Evolutionary conservation across 2,113 vertebrate species (phyloP).

Genomic region (Indicator indicator): DNA sequence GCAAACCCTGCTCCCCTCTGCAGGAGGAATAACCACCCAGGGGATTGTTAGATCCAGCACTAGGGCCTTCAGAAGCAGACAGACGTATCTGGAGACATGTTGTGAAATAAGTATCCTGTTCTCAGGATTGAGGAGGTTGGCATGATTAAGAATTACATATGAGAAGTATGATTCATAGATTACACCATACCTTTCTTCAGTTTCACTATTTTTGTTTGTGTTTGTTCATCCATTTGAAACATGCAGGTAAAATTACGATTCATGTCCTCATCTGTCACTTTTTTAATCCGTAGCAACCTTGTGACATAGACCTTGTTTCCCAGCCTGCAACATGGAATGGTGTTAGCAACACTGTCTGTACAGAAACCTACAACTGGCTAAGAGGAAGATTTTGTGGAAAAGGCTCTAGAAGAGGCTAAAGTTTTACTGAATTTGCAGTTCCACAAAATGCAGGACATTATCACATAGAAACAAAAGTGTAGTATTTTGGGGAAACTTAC

Average conservation of each 20-base stretch:
- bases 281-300: conserved; percentile 64
- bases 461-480: not conserved
- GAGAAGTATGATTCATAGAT: not conserved
- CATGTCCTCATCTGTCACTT: conserved; percentile 65
- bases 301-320: conserved; percentile 43
- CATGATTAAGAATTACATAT: not conserved
- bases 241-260: conserved; percentile 69
- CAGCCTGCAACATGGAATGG: conserved; percentile 20
- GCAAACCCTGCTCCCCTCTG: not conserved
- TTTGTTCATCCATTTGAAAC: not conserved
- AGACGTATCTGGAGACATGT: not conserved
- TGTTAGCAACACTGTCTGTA: not conserved
- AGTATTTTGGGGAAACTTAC: conserved; percentile 49
- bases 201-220: conserved; percentile 35
- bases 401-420: not conserved
- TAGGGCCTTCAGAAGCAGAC: not conserved
- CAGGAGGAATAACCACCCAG: not conserved
- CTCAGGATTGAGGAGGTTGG: not conserved
- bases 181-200: conserved; percentile 68
- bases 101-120: not conserved
- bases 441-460: not conserved
- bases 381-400: not conserved
- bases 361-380: not conserved
- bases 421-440: not conserved
- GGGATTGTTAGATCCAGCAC: not conserved